Conservation (phyloP, 2,888 invertebrate genomes). For the Drosophila dives region DNA sequence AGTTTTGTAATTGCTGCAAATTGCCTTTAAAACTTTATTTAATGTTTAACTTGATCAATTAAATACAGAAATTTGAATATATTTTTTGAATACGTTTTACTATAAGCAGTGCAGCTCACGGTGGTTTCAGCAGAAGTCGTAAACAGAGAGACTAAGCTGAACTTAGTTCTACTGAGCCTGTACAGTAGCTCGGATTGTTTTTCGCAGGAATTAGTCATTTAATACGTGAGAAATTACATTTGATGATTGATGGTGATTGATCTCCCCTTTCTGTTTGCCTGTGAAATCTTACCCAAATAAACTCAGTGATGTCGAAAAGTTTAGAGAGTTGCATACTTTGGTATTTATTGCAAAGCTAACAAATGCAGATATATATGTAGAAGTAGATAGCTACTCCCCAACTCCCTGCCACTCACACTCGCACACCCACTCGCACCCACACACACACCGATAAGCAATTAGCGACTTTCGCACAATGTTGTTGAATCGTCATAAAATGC, state of each 20-base stretch:
- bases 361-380: not conserved
- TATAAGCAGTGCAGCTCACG: not conserved
- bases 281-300: not conserved
- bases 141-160: not conserved
- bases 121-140: not conserved
- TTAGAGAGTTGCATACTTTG: conserved; percentile 7
- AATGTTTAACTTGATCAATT: conserved; percentile 59
- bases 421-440: not conserved
- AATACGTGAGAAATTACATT: no score
- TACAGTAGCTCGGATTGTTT: not conserved
- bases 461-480: conserved; percentile 52
- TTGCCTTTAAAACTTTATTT: conserved; percentile 54
- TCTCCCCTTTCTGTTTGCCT: not conserved
- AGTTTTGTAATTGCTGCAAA: conserved; percentile 58
- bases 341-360: conserved; percentile 21
- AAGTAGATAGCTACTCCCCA: conserved; percentile 4
- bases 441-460: conserved; percentile 12
- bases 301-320: not conserved
- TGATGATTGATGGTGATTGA: no score
- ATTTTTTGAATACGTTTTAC: conserved; percentile 33
- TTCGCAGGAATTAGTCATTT: not conserved
- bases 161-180: not conserved
- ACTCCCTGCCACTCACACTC: conserved; percentile 1
- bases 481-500: conserved; percentile 68
- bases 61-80: conserved; percentile 44